These are phyloP conservation scores for Anhinga rufa DNA, from an alignment of 2,113 vertebrate species.

Conservation along the genomic window DNA sequence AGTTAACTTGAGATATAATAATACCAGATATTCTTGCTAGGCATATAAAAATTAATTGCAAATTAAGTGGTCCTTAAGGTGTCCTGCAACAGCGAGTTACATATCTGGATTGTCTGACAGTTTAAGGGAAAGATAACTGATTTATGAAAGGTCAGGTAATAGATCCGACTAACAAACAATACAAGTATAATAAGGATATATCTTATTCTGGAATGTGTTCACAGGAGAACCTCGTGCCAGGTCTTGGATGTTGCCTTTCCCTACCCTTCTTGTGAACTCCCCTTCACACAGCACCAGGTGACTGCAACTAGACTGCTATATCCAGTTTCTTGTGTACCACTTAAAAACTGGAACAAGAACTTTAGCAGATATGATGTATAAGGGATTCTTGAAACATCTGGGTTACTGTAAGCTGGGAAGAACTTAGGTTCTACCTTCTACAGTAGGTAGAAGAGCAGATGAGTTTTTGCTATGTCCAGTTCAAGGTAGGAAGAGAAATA, in stretches of 20 bases:
- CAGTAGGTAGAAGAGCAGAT: not conserved
- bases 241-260: not conserved
- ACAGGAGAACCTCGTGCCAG: not conserved
- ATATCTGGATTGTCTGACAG: not conserved
- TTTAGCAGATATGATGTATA: not conserved
- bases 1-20: not conserved
- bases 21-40: not conserved
- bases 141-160: not conserved
- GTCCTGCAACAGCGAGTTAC: not conserved
- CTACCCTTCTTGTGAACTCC: not conserved
- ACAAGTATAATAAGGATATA: not conserved
- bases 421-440: not conserved
- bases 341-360: not conserved
- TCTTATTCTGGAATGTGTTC: not conserved
- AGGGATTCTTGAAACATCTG: not conserved
- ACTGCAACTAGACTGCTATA: not conserved
- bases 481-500: not conserved
- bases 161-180: not conserved
- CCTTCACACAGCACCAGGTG: not conserved
- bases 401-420: not conserved
- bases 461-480: not conserved
- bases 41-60: not conserved
- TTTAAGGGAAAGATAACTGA: not conserved
- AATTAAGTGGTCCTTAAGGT: not conserved
- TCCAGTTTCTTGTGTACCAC: not conserved